Evolutionary conservation across 35 echinoderm and acorn worm genomes (phyloP).

Genomic region (Amphiura filiformis): DNA sequence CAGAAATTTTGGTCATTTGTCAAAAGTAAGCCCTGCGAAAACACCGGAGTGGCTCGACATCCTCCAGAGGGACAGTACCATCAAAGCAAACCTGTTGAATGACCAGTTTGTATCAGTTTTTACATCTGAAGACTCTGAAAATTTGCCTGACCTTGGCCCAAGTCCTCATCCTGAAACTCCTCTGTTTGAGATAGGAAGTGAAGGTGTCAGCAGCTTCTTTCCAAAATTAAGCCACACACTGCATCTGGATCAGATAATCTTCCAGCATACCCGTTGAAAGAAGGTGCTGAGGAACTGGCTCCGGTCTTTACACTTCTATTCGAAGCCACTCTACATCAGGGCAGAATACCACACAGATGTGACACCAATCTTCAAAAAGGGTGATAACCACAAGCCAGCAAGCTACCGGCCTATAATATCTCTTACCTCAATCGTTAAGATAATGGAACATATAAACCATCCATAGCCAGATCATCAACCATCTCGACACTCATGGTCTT

Average conservation of each 20-base stretch:
- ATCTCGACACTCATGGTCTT: no score
- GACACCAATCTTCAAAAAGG: no score
- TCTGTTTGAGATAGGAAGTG: background rate
- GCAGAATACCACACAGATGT: no score
- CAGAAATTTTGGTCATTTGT: slow-evolving; percentile 2
- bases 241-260: background rate
- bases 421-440: no score
- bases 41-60: background rate
- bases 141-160: background rate
- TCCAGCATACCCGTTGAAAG: background rate
- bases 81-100: slow-evolving; percentile 31
- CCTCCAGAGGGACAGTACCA: background rate
- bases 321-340: no score
- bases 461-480: no score
- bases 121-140: background rate
- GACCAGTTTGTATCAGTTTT: slow-evolving; percentile 33
- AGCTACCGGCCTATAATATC: no score
- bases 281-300: background rate
- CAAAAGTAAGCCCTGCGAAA: slow-evolving; percentile 22
- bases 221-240: no score
- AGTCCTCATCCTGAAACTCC: slow-evolving; percentile 10
- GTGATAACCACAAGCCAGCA: no score
- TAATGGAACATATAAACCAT: no score
- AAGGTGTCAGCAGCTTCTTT: slow-evolving; percentile 11
- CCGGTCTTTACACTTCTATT: no score